Evolutionary conservation across 2,888 invertebrate genomes (phyloP).

Genomic region (Rhagophthalmus giganteus): DNA sequence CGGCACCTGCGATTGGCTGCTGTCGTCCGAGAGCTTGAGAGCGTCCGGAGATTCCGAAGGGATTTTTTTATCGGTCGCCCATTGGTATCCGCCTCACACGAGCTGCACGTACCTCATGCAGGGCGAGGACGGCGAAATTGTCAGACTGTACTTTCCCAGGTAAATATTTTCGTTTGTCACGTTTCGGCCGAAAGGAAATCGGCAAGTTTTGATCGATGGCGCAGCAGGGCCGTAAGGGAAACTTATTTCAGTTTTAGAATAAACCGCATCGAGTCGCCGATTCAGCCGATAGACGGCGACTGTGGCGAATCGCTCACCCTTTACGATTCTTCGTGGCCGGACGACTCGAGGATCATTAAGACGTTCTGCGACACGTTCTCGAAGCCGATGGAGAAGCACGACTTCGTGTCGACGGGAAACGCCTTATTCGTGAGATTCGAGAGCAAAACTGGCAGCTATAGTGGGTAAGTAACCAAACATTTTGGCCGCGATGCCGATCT

Average conservation of each 20-base stretch:
- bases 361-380: slow-evolving; percentile 95
- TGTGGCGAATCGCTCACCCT: slow-evolving; percentile 89
- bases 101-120: slow-evolving; percentile 89
- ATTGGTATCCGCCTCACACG: slow-evolving; percentile 93
- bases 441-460: slow-evolving; percentile 90
- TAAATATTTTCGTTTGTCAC: too few species aligned
- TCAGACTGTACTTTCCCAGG: slow-evolving; percentile 88
- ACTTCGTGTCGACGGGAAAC: slow-evolving; percentile 86
- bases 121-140: slow-evolving; percentile 83
- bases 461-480: slow-evolving; percentile 65
- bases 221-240: too few species aligned
- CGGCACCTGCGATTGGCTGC: slow-evolving; percentile 86
- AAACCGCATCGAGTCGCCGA: slow-evolving; percentile 86
- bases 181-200: too few species aligned
- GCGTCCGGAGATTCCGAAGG: slow-evolving; percentile 82
- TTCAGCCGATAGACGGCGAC: slow-evolving; percentile 82
- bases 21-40: slow-evolving; percentile 78
- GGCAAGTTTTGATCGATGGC: too few species aligned
- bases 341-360: slow-evolving; percentile 88
- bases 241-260: slow-evolving; percentile 81
- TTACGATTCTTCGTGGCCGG: slow-evolving; percentile 85
- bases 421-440: slow-evolving; percentile 87
- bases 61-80: slow-evolving; percentile 87
- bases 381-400: slow-evolving; percentile 89
- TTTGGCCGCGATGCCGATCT: too few species aligned